Evolutionary conservation across 2,888 invertebrate genomes (phyloP).

Genomic region (Oxycera nigricornis): DNA sequence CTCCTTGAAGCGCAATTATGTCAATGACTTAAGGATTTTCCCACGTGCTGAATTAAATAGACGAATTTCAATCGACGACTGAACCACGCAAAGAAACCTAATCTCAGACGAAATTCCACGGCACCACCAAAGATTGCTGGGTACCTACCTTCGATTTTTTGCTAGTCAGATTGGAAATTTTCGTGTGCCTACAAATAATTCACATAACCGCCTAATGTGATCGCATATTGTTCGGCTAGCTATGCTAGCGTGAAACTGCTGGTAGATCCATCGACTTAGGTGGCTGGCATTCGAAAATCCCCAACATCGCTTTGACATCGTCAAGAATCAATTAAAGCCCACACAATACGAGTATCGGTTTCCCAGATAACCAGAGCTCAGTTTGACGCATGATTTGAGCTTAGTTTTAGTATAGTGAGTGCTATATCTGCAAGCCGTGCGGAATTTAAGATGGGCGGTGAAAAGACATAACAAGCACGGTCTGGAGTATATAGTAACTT

Average conservation of each 20-base stretch:
- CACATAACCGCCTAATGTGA: constrained; percentile 41
- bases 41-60: constrained; percentile 37
- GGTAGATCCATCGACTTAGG: constrained; percentile 30
- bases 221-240: not conserved
- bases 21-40: constrained; percentile 42
- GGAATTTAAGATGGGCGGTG: too few relatives aligned
- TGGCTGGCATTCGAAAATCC: constrained; percentile 32
- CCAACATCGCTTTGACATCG: constrained; percentile 38
- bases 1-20: constrained; percentile 33
- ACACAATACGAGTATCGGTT: too few relatives aligned
- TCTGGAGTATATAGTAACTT: too few relatives aligned
- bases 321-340: constrained; percentile 41
- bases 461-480: too few relatives aligned
- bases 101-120: constrained; percentile 22
- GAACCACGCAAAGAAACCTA: constrained; percentile 33
- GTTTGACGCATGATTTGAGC: too few relatives aligned
- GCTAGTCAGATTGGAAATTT: not conserved
- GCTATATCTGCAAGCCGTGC: too few relatives aligned
- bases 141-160: not conserved
- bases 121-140: constrained; percentile 22
- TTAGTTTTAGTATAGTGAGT: too few relatives aligned
- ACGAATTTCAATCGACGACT: constrained; percentile 1
- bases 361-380: too few relatives aligned
- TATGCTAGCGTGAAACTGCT: not conserved
- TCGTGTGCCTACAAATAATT: constrained; percentile 12